Conservation (phyloP, 2,113 vertebrate species). For the Rhagologus leucostigma region DNA sequence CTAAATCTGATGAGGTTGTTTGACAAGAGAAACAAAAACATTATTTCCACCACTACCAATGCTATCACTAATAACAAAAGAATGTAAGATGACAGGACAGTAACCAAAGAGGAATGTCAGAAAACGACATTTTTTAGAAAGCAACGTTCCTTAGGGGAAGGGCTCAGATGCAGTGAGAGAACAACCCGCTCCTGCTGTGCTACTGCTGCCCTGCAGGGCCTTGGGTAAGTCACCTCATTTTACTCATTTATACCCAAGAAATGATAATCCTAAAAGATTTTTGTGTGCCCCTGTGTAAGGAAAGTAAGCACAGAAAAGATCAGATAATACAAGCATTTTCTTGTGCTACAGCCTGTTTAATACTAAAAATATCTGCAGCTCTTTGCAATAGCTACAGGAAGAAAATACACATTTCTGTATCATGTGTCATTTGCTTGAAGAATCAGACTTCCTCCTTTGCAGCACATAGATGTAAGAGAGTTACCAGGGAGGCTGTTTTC, state of each 20-base stretch:
- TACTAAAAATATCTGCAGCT: not conserved
- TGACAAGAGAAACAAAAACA: not conserved
- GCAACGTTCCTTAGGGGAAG: not conserved
- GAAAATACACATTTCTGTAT: not conserved
- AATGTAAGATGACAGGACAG: not conserved
- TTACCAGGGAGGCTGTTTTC: not conserved
- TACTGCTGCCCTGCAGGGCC: not conserved
- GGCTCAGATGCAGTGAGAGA: not conserved
- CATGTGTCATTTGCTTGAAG: not conserved
- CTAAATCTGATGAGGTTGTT: not conserved
- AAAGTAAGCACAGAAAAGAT: not conserved
- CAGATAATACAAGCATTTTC: not conserved
- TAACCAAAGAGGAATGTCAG: not conserved
- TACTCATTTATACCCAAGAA: not conserved
- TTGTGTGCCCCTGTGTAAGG: not conserved
- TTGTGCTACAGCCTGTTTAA: not conserved
- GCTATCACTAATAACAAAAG: not conserved
- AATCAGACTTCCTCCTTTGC: not conserved
- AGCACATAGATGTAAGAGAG: not conserved
- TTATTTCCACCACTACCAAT: not conserved
- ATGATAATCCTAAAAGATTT: not conserved
- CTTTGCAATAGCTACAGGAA: not conserved
- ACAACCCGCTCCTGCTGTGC: not conserved
- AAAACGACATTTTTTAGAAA: not conserved
- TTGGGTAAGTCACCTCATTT: not conserved